Base-by-base conservation (phyloP, 2,797 vertebrate genomes). In the Lagorchestes hirsutus region DNA sequence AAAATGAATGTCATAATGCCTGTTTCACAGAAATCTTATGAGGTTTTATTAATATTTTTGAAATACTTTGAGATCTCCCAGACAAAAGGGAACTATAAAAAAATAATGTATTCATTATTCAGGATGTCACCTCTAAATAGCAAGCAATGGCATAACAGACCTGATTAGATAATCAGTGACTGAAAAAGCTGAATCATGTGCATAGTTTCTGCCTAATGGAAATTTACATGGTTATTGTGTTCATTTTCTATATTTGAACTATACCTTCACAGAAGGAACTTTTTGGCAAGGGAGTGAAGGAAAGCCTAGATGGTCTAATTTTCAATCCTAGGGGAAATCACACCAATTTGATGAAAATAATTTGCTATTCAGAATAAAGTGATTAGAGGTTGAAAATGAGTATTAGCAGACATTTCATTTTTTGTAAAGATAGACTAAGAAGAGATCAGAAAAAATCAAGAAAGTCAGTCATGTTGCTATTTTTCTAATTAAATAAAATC, bases 231-330 rank as follows among this genome's bases (percentile, higher is more conserved):
- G 56, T 55, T 91, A 52, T 90, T 95, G 46, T 4, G 50, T 87
- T 97, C 96, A 96, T 92, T 95, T 97, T 96, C 97, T 98, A 94
- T 97, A 97, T 96, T 97, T 96, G 95, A 95, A 97, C 91, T 95
- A 93, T 90, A 97, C 67, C 90, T 97, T 96, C 93, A 93, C 67
- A 90, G 50, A n/a, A 92, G 92, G 95, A 96, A 95, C 92, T 97
- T 97, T 97, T 96, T 55, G 67, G 90, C 91, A 22, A 97, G 90
- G 50, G 97, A 94, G 52, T 95, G 16, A 95, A 18, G 59, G 94
- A 82, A 91, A 97, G 59, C 27, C 54, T 62, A 55, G 16, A n/a
- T 10, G 93, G 29, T 92, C 28, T 97, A 59, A 95, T 95, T 96
- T 58, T 91, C 54, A 96, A 95, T 92, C 34, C n/a, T 94, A 46